Evolutionary conservation across 2,888 invertebrate species (phyloP), one percentile per base, ranked within the genome.

Genomic region (Nemapogon koenigi): DNA sequence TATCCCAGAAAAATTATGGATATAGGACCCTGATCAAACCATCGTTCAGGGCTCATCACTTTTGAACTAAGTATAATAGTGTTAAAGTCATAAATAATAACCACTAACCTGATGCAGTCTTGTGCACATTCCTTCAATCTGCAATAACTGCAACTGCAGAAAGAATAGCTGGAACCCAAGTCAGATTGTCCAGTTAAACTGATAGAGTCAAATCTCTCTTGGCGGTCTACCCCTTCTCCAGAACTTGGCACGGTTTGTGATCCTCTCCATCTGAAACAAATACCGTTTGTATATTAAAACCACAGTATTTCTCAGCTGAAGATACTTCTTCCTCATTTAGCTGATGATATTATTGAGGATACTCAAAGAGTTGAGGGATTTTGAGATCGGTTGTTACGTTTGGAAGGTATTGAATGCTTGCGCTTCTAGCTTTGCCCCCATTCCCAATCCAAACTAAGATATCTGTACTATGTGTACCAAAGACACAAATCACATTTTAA

Each of bases 131-230:
- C 71, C 43, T 80, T 59, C 39, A 81, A 73, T 33, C 76, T 69
- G 57, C 84, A 85, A 53, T 83, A 84, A 50, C 83, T 83, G 60
- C 84, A 84, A 49, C 81, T 82, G 60, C 84, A 84, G 30, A 68
- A 61, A 1, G 84, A 82, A 57, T 80, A 83, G 49, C 82, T 82
- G 38, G 84, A 84, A 0, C 82, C 83, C 27, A 70, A 68, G 42
- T 78, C 81, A 0, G 82, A 81, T 31, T 60, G 56, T 35, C 71
- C 71, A 0, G 56, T 61, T 44, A 79, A 49, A 52, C 76, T 78
- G 45, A 71, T 59, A 13, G 73, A 67, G 49, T 75, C 75, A 51
- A 63, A 67, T 40, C 59, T 46, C 13, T n/a, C 33, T 11, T 18
- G 4, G 25, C 53, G 55, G 2, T 55, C 58, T 14, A 60, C 47